Percentiles rank a stretch among this genome's conserved stretches.
Evolutionary conservation across 2,888 invertebrate species (phyloP).

Genomic region (Bembecia ichneumoniformis): DNA sequence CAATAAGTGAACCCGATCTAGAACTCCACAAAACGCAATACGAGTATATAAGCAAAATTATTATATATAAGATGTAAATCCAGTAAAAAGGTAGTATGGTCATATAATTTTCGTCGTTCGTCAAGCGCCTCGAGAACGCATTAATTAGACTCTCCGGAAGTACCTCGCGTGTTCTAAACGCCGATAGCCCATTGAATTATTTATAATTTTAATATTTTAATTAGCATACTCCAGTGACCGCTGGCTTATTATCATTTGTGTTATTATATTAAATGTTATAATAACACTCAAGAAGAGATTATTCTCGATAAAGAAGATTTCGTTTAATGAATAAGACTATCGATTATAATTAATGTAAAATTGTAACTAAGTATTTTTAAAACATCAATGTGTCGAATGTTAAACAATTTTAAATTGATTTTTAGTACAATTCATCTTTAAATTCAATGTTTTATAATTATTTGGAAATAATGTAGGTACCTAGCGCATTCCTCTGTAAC

Average conservation of each 20-base stretch:
- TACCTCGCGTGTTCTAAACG: constrained; percentile 62
- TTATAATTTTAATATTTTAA: constrained; percentile 70
- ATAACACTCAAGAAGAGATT: constrained; percentile 61
- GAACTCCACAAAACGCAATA: too few species aligned
- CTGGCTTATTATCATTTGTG: constrained; percentile 64
- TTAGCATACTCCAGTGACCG: constrained; percentile 57
- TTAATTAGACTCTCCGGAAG: constrained; percentile 65
- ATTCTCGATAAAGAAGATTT: constrained; percentile 30
- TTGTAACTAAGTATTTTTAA: too few species aligned
- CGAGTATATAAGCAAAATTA: too few species aligned
- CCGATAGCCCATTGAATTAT: constrained; percentile 68
- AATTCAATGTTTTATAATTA: too few species aligned
- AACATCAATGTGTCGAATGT: too few species aligned
- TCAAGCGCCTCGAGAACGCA: constrained; percentile 47
- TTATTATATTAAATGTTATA: constrained; percentile 67
- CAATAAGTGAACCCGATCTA: too few species aligned
- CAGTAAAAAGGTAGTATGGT: constrained; percentile 14
- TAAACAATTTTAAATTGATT: too few species aligned
- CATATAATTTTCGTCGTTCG: constrained; percentile 39
- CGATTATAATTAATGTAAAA: not conserved
- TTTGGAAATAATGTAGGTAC: too few species aligned
- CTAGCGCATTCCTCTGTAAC: too few species aligned
- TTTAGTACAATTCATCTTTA: too few species aligned
- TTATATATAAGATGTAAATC: not conserved
- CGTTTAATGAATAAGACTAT: not conserved